Base-by-base conservation (phyloP, 2,888 invertebrate genomes). In the Microctonus brassicae region DNA sequence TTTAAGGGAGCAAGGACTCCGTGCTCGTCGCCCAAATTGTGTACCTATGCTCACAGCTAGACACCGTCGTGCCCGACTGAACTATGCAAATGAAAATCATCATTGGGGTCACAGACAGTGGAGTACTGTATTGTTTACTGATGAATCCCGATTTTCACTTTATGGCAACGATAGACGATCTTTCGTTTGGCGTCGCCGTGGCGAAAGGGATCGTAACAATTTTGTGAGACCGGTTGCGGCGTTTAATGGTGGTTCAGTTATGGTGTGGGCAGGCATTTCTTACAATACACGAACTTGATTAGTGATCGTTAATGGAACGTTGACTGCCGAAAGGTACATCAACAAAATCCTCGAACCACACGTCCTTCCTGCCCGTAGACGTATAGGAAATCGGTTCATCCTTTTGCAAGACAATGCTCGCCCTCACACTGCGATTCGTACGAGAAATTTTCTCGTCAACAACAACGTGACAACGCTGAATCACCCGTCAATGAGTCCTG, bases 341-440 rank as follows among this genome's bases (percentile, higher is more conserved):
- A 13, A 36, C 36, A 9, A 36, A 36, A 36, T 7, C 67, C 26
- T 73, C 6, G 17, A 26, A 33, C 71, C 69, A 42, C n/a, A 36
- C 33, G 71, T 73, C 17, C 33, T 75, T 34, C 68, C 60, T 13
- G 10, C 10, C 0, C 57, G 26, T n/a, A n/a, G n/a, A n/a, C n/a
- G n/a, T n/a, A n/a, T n/a, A n/a, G n/a, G n/a, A n/a, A n/a, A n/a
- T n/a, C n/a, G 20, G 3, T 73, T 75, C 34, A 67, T 74, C 33
- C 55, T 74, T 1, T 71, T 73, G 73, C 76, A 74, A 17, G 74
- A 75, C 58, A 77, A 75, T 57, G 74, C 74, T 26, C 75, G 71
- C 9, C 68, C 73, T 52, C 75, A 74, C 24, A 57, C 57, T 20
- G 75, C 73, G 20, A 55, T 17, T 10, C 17, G 63, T 0, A 73